Conservation (phyloP, 2,113 vertebrate genomes). For the Rhegmatorhina hoffmannsi region DNA sequence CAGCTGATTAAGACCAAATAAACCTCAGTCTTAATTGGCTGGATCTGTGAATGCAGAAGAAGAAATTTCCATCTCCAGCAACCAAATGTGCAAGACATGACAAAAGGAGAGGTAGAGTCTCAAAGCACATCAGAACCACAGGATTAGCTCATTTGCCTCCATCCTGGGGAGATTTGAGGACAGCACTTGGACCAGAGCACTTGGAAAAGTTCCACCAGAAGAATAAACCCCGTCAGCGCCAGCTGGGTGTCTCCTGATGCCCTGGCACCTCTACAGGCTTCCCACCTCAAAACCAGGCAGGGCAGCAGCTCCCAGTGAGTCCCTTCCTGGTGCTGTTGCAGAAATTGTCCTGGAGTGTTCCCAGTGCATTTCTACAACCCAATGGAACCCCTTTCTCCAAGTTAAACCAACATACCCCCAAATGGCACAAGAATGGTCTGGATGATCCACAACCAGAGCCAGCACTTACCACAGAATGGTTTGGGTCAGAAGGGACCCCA, state of each 20-base stretch:
- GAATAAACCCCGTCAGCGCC: neutral
- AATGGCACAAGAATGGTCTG: neutral
- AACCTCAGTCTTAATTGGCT: neutral
- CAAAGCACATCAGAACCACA: neutral
- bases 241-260: accelerated
- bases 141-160: neutral
- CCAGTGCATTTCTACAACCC: neutral
- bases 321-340: neutral
- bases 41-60: neutral
- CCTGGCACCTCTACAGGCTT: neutral
- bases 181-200: neutral
- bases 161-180: neutral
- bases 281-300: neutral
- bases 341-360: neutral
- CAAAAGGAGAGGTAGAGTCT: neutral
- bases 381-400: neutral
- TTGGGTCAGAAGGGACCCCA: accelerated
- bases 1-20: neutral
- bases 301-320: accelerated
- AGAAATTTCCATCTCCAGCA: neutral
- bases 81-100: neutral
- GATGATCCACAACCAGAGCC: neutral
- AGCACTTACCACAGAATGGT: neutral
- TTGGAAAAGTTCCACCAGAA: neutral
- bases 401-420: neutral